A percentile compares a stretch with the other conserved stretches of the same genome.
Evolutionary conservation across 2,797 vertebrate genomes (phyloP).

Genomic region (Peromyscus nudipes): DNA sequence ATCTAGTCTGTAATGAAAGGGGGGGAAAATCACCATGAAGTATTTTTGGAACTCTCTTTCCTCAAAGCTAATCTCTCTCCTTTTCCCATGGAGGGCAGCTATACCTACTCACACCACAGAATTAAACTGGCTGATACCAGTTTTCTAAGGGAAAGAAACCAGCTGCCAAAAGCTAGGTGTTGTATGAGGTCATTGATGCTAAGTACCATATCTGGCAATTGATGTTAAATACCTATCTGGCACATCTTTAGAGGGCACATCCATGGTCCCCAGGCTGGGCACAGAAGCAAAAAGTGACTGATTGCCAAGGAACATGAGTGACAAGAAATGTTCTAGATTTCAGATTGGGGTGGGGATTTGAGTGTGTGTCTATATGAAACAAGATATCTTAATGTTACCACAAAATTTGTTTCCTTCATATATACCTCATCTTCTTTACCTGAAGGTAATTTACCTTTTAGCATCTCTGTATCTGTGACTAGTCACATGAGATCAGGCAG

Average conservation of each 20-base stretch:
- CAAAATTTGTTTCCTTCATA: background rate
- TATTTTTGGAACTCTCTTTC: background rate
- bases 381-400: background rate
- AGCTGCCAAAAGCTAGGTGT: background rate
- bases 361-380: background rate
- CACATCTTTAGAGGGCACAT: background rate
- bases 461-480: background rate
- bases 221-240: background rate
- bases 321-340: background rate
- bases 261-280: background rate
- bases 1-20: background rate
- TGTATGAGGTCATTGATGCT: background rate
- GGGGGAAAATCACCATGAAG: background rate
- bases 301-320: background rate
- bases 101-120: background rate
- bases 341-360: background rate
- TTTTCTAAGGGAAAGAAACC: background rate
- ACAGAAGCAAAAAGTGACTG: background rate
- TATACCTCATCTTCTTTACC: too few species aligned
- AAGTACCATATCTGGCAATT: background rate
- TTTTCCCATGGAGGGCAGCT: background rate
- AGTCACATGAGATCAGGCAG: background rate
- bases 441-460: background rate
- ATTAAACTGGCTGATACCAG: too few species aligned
- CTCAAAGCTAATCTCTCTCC: background rate